Base-by-base conservation (phyloP, 1,140 invertebrate genomes). In the Chymomyza costata region DNA sequence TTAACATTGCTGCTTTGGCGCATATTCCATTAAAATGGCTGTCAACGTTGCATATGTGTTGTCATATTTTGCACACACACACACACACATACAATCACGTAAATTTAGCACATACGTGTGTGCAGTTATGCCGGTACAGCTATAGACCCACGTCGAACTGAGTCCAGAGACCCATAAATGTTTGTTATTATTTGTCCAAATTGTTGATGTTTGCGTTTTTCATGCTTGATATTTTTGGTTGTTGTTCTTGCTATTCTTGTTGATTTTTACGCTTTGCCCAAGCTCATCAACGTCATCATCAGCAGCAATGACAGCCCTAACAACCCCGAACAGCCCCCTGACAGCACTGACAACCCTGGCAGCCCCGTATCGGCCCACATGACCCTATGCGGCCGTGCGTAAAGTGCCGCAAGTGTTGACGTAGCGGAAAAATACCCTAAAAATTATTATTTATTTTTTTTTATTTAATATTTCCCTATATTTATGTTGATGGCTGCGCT, bases 181-280 rank as follows among this genome's bases (percentile, higher is more conserved):
- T 64, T 73, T 64, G 44, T 65, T 57, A 52, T 73, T 81, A 68
- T 80, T 80, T 73, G 67, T 80, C 59, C 59, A 60, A 80, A 71
- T 52, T 82, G 78, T 82, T 82, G 76, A 82, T 76, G 78, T 82
- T 82, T 76, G 78, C 78, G 65, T 76, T 82, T 76, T 69, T 37
- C 46, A 43, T 80, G 66, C 54, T 65, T 60, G 65, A n/a, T n/a
- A n/a, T 56, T 58, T 50, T 48, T 44, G 15, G 39, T 39, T 38
- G 32, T 46, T 28, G 11, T 32, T 50, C 39, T 13, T 49, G 8
- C 49, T 40, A 15, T 28, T 34, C 32, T 38, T 19, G 43, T 68
- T 71, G 56, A 62, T 68, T 65, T 19, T 62, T 60, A 55, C 37
- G 51, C 53, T 53, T 64, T 43, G 64, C 14, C 60, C 19, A 17